Evolutionary conservation across 2,888 invertebrate species (phyloP).

Genomic region (Deilephila elpenor): DNA sequence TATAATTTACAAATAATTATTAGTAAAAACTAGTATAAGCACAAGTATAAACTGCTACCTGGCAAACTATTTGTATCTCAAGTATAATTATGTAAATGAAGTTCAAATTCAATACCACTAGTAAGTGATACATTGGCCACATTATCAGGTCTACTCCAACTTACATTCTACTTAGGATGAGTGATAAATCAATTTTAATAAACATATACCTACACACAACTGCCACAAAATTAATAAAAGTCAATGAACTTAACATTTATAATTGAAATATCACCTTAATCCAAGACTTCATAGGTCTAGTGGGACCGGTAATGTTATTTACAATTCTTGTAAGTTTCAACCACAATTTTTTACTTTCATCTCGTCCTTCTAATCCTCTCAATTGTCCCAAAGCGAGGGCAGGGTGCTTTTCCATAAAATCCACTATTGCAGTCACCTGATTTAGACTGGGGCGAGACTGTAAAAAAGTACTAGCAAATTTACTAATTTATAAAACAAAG

Average conservation of each 20-base stretch:
- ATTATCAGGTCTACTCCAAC: no score
- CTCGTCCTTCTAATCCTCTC: constrained; percentile 72
- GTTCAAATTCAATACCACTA: no score
- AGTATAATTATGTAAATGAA: no score
- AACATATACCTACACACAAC: no score
- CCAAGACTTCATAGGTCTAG: constrained; percentile 79
- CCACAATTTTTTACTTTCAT: constrained; percentile 76
- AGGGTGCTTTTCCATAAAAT: constrained; percentile 78
- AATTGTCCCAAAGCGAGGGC: constrained; percentile 67
- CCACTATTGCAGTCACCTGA: constrained; percentile 75
- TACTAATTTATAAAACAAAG: not conserved
- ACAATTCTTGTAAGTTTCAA: constrained; percentile 68
- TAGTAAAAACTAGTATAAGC: no score
- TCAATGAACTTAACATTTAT: not conserved
- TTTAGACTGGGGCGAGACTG: constrained; percentile 76
- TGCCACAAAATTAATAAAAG: no score
- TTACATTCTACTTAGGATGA: no score
- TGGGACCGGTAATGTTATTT: constrained; percentile 71
- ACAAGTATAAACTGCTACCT: no score
- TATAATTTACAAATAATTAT: no score
- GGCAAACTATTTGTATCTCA: no score
- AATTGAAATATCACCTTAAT: constrained; percentile 62
- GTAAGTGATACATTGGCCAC: no score
- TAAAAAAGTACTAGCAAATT: constrained; percentile 30
- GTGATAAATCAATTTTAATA: no score